Conservation (phyloP, 2,113 vertebrate species). For the Callipepla squamata region DNA sequence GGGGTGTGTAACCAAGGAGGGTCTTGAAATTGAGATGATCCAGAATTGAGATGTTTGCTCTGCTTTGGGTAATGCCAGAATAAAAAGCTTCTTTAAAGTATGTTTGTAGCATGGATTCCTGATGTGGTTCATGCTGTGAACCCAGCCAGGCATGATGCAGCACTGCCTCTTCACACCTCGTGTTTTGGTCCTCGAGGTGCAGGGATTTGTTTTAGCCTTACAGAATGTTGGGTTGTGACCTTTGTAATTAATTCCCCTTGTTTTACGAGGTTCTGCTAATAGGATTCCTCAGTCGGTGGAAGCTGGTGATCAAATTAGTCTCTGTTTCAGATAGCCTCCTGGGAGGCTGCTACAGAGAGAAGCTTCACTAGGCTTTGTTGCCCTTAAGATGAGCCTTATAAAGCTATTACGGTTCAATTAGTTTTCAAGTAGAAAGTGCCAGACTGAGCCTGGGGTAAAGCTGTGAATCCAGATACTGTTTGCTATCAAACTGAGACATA, state of each 20-base stretch:
- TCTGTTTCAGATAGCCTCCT: constrained; percentile 13
- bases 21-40: neutral
- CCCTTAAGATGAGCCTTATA: neutral
- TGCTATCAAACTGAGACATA: neutral
- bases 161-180: neutral
- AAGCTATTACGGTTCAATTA: constrained; percentile 33
- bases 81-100: constrained; percentile 45
- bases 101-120: constrained; percentile 23
- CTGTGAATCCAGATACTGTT: constrained; percentile 2
- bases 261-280: constrained; percentile 28
- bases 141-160: neutral
- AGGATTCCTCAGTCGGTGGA: constrained; percentile 13
- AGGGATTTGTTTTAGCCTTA: neutral
- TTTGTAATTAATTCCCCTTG: constrained; percentile 35
- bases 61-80: neutral
- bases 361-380: constrained; percentile 18
- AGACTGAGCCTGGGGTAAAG: neutral
- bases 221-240: constrained; percentile 24
- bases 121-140: neutral
- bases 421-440: constrained; percentile 6
- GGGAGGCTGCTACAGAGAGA: constrained; percentile 5
- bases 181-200: neutral
- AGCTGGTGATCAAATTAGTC: constrained; percentile 52
- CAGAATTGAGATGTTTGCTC: neutral
- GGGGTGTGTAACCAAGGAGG: neutral